A percentile compares a stretch with the other conserved stretches of the same genome.
These are phyloP conservation scores for Drosophila stalkeri DNA, from an alignment of 2,888 invertebrate genomes.

Conservation along the genomic window DNA sequence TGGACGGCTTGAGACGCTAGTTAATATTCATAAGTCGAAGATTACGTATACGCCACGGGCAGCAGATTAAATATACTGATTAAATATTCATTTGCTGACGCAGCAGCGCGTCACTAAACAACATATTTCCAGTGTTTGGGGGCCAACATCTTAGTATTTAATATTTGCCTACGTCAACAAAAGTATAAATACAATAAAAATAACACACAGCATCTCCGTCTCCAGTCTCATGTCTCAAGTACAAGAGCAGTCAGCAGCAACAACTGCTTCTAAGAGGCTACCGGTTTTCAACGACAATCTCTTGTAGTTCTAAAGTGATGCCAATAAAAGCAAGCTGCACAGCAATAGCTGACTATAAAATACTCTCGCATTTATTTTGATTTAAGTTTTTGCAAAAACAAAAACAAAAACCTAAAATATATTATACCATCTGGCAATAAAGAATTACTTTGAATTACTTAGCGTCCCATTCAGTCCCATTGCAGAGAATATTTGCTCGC, in stretches of 20 bases:
- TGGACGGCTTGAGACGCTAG: slow-evolving; percentile 19
- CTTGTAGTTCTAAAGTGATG: slow-evolving; percentile 40
- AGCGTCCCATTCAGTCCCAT: neutral
- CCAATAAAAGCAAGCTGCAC: slow-evolving; percentile 21
- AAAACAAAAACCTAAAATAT: neutral
- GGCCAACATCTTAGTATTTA: slow-evolving; percentile 44
- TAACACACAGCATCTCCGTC: slow-evolving; percentile 37
- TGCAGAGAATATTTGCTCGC: slow-evolving; percentile 20
- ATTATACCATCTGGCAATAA: slow-evolving; percentile 3
- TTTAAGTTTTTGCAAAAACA: neutral
- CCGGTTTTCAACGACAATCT: slow-evolving; percentile 59
- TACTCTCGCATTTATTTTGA: slow-evolving; percentile 6
- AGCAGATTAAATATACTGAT: slow-evolving; percentile 68
- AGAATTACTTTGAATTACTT: neutral
- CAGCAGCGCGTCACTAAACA: slow-evolving; percentile 65
- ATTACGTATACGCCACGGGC: slow-evolving; percentile 56
- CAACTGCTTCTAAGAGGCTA: slow-evolving; percentile 43
- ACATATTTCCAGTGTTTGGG: slow-evolving; percentile 48
- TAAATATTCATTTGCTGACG: slow-evolving; percentile 80
- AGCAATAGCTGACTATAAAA: slow-evolving; percentile 1
- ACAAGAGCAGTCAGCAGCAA: slow-evolving; percentile 35
- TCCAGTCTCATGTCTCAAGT: slow-evolving; percentile 43
- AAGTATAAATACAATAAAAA: slow-evolving; percentile 25
- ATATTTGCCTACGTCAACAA: slow-evolving; percentile 70
- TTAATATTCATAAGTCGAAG: slow-evolving; percentile 63